Evolutionary conservation across 2,888 invertebrate genomes (phyloP).

Genomic region (Ichneumoninae sp.): DNA sequence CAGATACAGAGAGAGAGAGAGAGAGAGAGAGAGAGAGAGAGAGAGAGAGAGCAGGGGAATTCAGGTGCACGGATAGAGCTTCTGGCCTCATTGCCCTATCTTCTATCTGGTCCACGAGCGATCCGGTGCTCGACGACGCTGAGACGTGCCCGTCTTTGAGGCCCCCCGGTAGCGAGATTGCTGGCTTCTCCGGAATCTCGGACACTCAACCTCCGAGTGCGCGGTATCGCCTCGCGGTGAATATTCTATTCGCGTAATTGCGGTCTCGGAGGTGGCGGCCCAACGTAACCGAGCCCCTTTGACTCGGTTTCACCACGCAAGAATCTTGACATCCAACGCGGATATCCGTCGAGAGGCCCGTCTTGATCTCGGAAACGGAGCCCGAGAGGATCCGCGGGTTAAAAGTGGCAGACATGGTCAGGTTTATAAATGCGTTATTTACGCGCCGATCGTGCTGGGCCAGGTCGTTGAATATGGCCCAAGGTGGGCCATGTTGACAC

Average conservation of each 20-base stretch:
- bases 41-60: no score
- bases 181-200: slow-evolving; percentile 46
- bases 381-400: neutral
- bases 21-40: no score
- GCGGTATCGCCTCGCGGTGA: slow-evolving; percentile 59
- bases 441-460: neutral
- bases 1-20: no score
- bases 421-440: neutral
- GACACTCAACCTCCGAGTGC: slow-evolving; percentile 18
- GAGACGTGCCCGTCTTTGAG: slow-evolving; percentile 48
- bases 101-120: slow-evolving; percentile 14
- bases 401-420: neutral
- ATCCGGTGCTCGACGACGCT: slow-evolving; percentile 35
- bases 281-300: slow-evolving; percentile 39
- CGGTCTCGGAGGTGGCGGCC: slow-evolving; percentile 65
- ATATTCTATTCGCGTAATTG: slow-evolving; percentile 74
- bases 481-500: neutral
- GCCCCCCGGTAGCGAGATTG: slow-evolving; percentile 9
- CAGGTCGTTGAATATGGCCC: no score
- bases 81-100: neutral
- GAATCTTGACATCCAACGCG: neutral
- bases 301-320: neutral
- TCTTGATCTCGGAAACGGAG: neutral
- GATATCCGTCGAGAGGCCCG: neutral
- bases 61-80: neutral